These are phyloP conservation scores for Microctonus hyperodae DNA, from an alignment of 2,888 invertebrate genomes.

Conservation along the genomic window DNA sequence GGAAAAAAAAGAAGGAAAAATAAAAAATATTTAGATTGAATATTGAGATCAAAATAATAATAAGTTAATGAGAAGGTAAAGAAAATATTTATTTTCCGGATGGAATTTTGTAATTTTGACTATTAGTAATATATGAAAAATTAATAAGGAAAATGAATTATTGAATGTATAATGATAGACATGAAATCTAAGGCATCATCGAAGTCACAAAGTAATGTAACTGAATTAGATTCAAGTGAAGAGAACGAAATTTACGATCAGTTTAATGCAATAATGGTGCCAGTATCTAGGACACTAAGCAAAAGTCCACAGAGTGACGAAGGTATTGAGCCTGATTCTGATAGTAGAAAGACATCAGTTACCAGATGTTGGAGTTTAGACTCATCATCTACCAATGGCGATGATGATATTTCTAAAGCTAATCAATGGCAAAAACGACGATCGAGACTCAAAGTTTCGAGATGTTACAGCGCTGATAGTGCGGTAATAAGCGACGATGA, in stretches of 20 bases:
- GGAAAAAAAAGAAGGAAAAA: background rate
- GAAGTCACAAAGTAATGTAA: slow-evolving; percentile 24
- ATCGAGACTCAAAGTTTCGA: slow-evolving; percentile 55
- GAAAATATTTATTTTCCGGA: background rate
- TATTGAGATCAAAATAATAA: too few species aligned
- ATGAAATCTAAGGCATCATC: slow-evolving; percentile 44
- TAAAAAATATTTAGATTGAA: too few species aligned
- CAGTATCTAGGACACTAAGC: slow-evolving; percentile 47
- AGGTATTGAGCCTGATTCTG: slow-evolving; percentile 56
- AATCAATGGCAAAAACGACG: slow-evolving; percentile 39
- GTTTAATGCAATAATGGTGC: slow-evolving; percentile 49
- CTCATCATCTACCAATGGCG: slow-evolving; percentile 68
- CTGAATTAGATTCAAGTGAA: slow-evolving; percentile 41
- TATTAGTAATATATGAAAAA: background rate
- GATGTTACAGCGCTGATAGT: slow-evolving; percentile 66
- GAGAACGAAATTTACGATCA: slow-evolving; percentile 53
- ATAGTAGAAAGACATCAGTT: slow-evolving; percentile 44
- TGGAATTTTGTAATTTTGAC: slow-evolving; percentile 1
- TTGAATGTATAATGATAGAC: slow-evolving; percentile 12
- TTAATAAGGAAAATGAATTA: background rate
- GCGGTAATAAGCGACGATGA: slow-evolving; percentile 67
- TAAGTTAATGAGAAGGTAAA: too few species aligned
- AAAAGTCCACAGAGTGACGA: slow-evolving; percentile 58
- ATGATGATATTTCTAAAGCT: slow-evolving; percentile 49
- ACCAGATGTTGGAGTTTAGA: slow-evolving; percentile 64